phyloP scores from a whole-genome alignment of 1,140 invertebrate genomes.

The Mercenaria mercenaria region DNA sequence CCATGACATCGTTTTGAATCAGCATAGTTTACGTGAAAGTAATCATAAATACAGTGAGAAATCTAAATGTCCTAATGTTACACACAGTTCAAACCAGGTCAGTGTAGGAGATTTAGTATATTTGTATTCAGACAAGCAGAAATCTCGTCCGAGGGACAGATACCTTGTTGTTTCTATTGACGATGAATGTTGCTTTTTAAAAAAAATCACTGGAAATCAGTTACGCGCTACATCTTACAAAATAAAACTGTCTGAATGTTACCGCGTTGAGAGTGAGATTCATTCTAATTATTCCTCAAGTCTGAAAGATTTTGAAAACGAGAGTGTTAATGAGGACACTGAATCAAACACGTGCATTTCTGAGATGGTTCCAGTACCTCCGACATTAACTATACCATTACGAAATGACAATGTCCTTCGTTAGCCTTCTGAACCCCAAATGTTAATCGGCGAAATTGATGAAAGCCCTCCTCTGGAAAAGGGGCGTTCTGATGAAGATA shows the following conservation, averaged over 20 bases:
- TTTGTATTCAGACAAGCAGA: conserved; percentile 54
- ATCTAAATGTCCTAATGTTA: conserved; percentile 4
- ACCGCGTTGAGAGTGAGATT: conserved; percentile 11
- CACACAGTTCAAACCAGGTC: neutral
- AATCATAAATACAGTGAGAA: conserved; percentile 64
- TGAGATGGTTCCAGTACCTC: no score
- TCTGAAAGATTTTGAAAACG: no score
- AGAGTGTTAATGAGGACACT: no score
- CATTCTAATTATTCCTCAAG: no score
- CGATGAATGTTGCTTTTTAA: conserved; percentile 32
- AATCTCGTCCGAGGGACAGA: neutral
- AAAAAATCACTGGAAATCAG: conserved; percentile 37
- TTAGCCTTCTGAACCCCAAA: no score
- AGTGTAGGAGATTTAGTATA: conserved; percentile 67
- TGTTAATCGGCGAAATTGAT: no score
- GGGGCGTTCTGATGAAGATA: no score
- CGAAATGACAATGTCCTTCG: no score
- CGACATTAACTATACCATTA: neutral
- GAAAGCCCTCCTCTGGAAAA: no score
- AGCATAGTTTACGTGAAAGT: neutral
- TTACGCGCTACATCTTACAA: conserved; percentile 24
- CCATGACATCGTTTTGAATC: conserved; percentile 29
- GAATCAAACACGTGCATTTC: no score
- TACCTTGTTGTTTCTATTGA: conserved; percentile 18
- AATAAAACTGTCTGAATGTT: conserved; percentile 49